Conservation (phyloP, 2,888 invertebrate species). For the Vesta saturnalis region DNA sequence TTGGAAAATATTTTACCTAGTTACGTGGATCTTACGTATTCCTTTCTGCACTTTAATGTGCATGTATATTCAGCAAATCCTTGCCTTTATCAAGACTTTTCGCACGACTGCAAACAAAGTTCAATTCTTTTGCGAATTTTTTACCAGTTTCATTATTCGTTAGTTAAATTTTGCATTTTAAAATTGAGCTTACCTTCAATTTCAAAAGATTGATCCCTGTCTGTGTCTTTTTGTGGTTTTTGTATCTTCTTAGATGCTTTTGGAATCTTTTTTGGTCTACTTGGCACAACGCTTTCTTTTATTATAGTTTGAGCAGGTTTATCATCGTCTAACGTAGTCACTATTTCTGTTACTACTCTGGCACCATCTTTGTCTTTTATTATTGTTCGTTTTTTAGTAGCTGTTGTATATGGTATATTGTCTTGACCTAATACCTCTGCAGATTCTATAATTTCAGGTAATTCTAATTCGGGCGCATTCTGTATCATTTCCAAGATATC, state of each 20-base stretch:
- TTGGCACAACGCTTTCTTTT: slow-evolving; percentile 5
- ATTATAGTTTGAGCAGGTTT: neutral
- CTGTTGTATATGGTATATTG: neutral
- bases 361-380: slow-evolving; percentile 50
- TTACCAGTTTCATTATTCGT: neutral
- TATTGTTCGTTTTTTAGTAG: slow-evolving; percentile 30
- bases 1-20: neutral
- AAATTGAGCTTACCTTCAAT: slow-evolving; percentile 19
- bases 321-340: slow-evolving; percentile 18
- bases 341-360: slow-evolving; percentile 46
- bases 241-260: neutral
- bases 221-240: slow-evolving; percentile 26
- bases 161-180: neutral
- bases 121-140: neutral
- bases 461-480: neutral
- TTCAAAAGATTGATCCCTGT: slow-evolving; percentile 23
- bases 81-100: too few relatives aligned
- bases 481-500: slow-evolving; percentile 35
- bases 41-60: too few relatives aligned
- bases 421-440: neutral
- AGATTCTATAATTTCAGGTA: slow-evolving; percentile 7
- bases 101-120: neutral
- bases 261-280: slow-evolving; percentile 1
- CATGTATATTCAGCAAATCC: too few relatives aligned
- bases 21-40: too few relatives aligned